Conservation (phyloP, 2,113 vertebrate genomes). For the Rhinichthys klamathensis region DNA sequence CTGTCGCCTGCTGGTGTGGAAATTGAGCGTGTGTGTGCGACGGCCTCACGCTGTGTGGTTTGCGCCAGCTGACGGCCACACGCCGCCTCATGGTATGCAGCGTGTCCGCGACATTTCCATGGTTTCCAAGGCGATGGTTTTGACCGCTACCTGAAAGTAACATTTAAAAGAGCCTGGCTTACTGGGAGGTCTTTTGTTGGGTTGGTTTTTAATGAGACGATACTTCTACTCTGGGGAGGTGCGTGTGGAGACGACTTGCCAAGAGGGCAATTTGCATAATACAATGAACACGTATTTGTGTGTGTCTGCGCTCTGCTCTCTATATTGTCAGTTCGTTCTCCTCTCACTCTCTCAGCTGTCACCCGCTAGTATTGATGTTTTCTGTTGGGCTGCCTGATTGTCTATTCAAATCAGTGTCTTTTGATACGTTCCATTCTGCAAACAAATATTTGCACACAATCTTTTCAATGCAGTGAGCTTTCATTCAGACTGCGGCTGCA, state of each 20-base stretch:
- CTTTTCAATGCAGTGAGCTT: slow-evolving; percentile 58
- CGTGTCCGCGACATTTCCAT: slow-evolving; percentile 71
- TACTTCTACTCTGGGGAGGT: slow-evolving; percentile 73
- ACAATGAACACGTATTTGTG: slow-evolving; percentile 64
- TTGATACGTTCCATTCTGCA: slow-evolving; percentile 48
- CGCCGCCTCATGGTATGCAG: slow-evolving; percentile 48
- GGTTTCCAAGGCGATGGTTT: slow-evolving; percentile 74
- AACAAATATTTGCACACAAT: slow-evolving; percentile 61
- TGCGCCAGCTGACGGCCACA: slow-evolving; percentile 53
- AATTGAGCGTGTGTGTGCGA: slow-evolving; percentile 31
- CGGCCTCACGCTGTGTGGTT: slow-evolving; percentile 47
- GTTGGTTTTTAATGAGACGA: slow-evolving; percentile 64
- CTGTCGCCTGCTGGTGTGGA: slow-evolving; percentile 49
- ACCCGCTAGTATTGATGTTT: slow-evolving; percentile 59
- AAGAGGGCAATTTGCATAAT: slow-evolving; percentile 79
- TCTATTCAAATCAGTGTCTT: slow-evolving; percentile 62
- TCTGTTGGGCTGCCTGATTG: slow-evolving; percentile 54
- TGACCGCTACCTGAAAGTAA: slow-evolving; percentile 74
- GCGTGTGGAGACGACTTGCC: slow-evolving; percentile 71
- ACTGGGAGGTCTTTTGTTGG: slow-evolving; percentile 71
- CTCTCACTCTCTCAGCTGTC: slow-evolving; percentile 68
- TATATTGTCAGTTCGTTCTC: slow-evolving; percentile 60
- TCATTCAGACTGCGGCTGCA: slow-evolving; percentile 57
- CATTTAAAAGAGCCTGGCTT: slow-evolving; percentile 68
- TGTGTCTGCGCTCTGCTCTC: slow-evolving; percentile 66